These are phyloP conservation scores for Mirza zaza DNA, from an alignment of 2,113 vertebrate species.

Conservation along the genomic window DNA sequence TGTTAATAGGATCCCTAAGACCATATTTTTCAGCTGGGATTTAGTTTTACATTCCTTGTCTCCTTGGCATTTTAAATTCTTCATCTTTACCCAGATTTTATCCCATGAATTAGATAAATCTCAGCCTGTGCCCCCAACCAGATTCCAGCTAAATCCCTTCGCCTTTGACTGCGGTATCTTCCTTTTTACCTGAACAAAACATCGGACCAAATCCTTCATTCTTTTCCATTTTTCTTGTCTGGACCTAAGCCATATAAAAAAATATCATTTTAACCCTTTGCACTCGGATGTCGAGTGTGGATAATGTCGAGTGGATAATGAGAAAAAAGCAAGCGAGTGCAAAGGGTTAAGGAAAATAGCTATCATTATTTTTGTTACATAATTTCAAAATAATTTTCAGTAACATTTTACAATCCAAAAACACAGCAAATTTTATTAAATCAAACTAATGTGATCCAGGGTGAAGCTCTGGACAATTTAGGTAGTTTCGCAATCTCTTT, in stretches of 20 bases:
- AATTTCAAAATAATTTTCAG: constrained; percentile 32
- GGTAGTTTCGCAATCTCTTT: not conserved
- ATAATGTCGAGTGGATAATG: too few species aligned
- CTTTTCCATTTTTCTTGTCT: not conserved
- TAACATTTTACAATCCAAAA: constrained; percentile 20
- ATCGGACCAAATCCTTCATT: not conserved
- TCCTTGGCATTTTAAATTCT: not conserved
- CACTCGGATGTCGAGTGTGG: too few species aligned
- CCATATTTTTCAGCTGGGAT: not conserved
- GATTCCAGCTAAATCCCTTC: not conserved
- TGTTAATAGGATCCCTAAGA: not conserved
- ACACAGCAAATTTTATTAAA: not conserved
- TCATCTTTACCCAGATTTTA: not conserved
- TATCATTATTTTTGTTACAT: not conserved
- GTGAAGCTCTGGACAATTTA: not conserved
- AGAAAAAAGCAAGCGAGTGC: too few species aligned
- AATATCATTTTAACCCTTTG: not conserved
- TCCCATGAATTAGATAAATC: not conserved
- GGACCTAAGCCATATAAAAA: not conserved
- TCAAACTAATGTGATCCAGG: not conserved
- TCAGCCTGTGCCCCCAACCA: not conserved
- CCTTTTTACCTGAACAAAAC: not conserved
- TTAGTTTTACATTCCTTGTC: not conserved
- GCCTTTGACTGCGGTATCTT: not conserved
- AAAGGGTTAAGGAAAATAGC: not conserved